These are phyloP conservation scores for Pollimyrus isidori DNA, from an alignment of 2,113 vertebrate genomes.

Conservation along the genomic window DNA sequence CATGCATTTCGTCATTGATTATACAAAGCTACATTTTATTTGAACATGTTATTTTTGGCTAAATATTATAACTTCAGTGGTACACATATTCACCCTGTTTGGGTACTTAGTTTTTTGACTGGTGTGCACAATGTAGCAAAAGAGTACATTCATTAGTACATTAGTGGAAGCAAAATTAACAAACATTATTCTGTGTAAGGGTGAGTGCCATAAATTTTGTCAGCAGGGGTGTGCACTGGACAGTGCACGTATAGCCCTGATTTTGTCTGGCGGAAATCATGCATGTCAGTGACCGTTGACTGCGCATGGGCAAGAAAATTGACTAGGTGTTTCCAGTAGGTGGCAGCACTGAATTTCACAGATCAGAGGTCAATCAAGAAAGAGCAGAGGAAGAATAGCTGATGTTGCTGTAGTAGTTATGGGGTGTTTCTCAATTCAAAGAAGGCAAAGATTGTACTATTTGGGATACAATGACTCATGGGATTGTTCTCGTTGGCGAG, in stretches of 20 bases:
- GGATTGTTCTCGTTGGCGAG: background rate
- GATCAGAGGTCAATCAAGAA: background rate
- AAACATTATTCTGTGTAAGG: background rate
- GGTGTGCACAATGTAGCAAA: background rate
- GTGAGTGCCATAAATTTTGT: background rate
- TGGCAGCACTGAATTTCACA: background rate
- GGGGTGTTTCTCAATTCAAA: background rate
- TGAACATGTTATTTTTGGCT: background rate
- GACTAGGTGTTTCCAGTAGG: background rate
- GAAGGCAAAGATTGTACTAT: background rate
- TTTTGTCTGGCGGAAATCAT: background rate
- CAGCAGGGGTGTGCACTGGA: background rate
- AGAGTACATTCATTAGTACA: too few relatives aligned
- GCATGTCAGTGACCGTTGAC: background rate
- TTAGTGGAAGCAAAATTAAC: background rate
- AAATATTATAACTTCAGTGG: background rate
- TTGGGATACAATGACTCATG: background rate
- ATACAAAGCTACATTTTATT: background rate
- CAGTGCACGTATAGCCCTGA: background rate
- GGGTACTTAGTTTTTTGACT: background rate
- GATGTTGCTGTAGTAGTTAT: background rate
- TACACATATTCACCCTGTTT: background rate
- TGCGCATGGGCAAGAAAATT: background rate
- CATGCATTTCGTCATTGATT: background rate
- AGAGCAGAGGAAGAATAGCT: background rate